Percentiles rank a stretch among this genome's conserved stretches.
phyloP scores from a whole-genome alignment of 2,113 vertebrate species.

The Cichladusa arquata region DNA sequence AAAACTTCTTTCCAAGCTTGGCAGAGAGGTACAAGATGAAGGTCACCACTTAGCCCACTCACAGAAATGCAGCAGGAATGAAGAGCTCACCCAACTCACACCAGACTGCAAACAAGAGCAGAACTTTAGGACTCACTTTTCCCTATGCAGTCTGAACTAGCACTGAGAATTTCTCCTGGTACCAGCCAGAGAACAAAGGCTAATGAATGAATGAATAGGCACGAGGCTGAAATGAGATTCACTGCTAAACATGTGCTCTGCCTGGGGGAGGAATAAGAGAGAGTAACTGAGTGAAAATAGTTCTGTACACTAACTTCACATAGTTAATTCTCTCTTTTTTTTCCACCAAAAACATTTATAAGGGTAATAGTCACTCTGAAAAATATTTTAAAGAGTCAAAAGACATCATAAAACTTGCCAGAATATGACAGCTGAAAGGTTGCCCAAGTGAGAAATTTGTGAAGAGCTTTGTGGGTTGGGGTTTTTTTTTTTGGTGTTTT shows the following conservation, averaged over 20 bases:
- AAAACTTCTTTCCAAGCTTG: not conserved
- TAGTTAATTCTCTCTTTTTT: not conserved
- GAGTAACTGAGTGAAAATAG: not conserved
- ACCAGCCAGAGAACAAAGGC: not conserved
- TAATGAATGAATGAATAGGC: conserved; percentile 4
- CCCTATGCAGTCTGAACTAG: not conserved
- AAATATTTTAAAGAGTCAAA: not conserved
- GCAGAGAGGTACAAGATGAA: not conserved
- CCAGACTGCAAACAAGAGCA: not conserved
- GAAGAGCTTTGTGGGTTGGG: not conserved
- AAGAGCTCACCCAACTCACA: not conserved
- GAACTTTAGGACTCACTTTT: not conserved
- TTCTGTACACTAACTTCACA: not conserved
- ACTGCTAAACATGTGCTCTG: not conserved
- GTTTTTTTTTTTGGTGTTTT: no score
- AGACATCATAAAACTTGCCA: not conserved
- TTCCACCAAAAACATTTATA: not conserved
- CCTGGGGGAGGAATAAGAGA: not conserved
- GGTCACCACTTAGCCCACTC: not conserved
- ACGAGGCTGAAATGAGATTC: not conserved
- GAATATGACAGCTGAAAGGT: not conserved
- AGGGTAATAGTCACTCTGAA: not conserved
- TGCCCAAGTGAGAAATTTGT: not conserved
- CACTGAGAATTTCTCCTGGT: not conserved
- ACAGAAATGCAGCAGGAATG: not conserved